A percentile compares a stretch with the other conserved stretches of the same genome.
Conservation (phyloP, 2,888 invertebrate genomes). For the Syrista parreyssii region DNA sequence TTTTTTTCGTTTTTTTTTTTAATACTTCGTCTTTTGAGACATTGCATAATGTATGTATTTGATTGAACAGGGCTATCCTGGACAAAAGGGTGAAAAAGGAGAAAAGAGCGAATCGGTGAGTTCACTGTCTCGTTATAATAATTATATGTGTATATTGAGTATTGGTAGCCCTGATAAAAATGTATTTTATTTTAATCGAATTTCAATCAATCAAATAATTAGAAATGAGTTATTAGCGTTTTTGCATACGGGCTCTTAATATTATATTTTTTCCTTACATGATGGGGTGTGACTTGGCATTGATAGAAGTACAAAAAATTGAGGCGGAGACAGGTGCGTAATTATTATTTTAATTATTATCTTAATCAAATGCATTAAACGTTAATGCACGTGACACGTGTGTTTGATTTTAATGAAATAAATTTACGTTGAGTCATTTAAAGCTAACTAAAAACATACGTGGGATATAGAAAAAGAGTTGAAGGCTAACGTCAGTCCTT, state of each 20-base stretch:
- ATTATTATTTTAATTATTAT: constrained; percentile 23
- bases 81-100: constrained; percentile 90
- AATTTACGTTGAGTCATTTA: neutral
- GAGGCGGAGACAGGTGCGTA: constrained; percentile 80
- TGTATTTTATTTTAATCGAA: no score
- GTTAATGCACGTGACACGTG: no score
- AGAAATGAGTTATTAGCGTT: neutral
- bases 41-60: constrained; percentile 4
- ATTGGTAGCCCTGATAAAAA: neutral
- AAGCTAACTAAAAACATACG: no score
- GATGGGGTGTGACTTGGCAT: constrained; percentile 35
- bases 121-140: constrained; percentile 32
- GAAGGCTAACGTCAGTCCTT: neutral
- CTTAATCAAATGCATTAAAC: neutral
- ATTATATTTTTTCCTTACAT: constrained; percentile 46
- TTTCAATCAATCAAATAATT: no score
- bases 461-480: neutral
- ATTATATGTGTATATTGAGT: neutral
- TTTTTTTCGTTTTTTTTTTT: constrained; percentile 6
- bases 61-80: constrained; percentile 79
- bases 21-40: constrained; percentile 1
- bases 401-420: neutral
- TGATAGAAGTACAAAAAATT: constrained; percentile 86
- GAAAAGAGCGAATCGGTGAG: constrained; percentile 94
- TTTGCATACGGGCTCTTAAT: neutral